phyloP scores from a whole-genome alignment of 2,113 vertebrate species.

The Pluvialis apricaria region DNA sequence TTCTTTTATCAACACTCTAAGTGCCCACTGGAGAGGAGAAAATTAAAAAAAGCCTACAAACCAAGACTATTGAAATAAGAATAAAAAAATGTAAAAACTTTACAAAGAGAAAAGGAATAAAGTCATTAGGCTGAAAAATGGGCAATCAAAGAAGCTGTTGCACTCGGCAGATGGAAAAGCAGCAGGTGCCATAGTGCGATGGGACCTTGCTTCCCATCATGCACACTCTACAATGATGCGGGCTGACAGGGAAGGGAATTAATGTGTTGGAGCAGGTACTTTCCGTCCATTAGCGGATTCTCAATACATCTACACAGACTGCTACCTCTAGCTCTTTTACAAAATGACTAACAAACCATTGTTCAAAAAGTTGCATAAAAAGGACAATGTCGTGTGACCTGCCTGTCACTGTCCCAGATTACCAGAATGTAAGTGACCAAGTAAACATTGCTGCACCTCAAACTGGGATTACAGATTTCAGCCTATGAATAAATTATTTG shows the following conservation, averaged over 20 bases:
- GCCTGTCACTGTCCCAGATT: slow-evolving; percentile 30
- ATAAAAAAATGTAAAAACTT: slow-evolving; percentile 73
- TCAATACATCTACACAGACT: slow-evolving; percentile 56
- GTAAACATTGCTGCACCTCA: slow-evolving; percentile 60
- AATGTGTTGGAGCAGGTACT: slow-evolving; percentile 82
- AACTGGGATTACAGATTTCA: slow-evolving; percentile 66
- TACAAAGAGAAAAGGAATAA: slow-evolving; percentile 71
- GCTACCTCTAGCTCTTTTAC: slow-evolving; percentile 59
- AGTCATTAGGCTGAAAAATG: slow-evolving; percentile 83
- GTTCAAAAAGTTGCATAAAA: neutral
- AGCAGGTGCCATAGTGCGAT: slow-evolving; percentile 86
- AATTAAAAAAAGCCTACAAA: slow-evolving; percentile 6
- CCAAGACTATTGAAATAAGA: slow-evolving; percentile 59
- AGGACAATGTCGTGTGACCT: slow-evolving; percentile 12
- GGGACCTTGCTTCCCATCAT: slow-evolving; percentile 84
- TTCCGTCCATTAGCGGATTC: slow-evolving; percentile 83
- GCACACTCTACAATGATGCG: slow-evolving; percentile 83
- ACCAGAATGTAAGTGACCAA: slow-evolving; percentile 49
- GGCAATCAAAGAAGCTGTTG: slow-evolving; percentile 77
- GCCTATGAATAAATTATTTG: slow-evolving; percentile 76
- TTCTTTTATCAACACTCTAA: slow-evolving; percentile 54
- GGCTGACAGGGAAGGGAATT: slow-evolving; percentile 90
- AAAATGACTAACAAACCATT: slow-evolving; percentile 42
- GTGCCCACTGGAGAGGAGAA: slow-evolving; percentile 44
- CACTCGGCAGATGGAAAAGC: slow-evolving; percentile 90